phyloP scores from a whole-genome alignment of 1,140 invertebrate genomes.

The Stenopsyche tienmushanensis region DNA sequence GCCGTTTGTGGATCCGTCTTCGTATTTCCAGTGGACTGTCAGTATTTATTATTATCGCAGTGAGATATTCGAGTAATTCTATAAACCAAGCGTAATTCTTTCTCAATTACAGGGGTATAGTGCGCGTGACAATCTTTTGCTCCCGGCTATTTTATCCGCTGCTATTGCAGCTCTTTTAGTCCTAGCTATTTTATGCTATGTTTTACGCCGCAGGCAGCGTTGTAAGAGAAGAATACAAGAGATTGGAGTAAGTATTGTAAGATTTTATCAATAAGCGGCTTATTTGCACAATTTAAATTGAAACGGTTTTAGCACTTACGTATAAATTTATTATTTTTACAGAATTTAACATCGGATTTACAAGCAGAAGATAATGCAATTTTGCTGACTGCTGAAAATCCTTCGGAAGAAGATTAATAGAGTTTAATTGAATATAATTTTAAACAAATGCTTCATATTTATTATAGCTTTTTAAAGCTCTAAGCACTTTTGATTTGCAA shows the following conservation, averaged over 20 bases:
- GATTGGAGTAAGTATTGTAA: slow-evolving; percentile 47
- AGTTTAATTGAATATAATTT: background rate
- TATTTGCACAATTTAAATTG: background rate
- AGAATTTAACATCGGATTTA: slow-evolving; percentile 52
- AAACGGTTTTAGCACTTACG: background rate
- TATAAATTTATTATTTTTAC: slow-evolving; percentile 47
- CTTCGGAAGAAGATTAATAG: slow-evolving; percentile 45
- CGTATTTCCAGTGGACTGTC: slow-evolving; percentile 66
- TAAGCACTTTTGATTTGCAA: slow-evolving; percentile 10
- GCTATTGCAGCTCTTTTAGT: slow-evolving; percentile 49
- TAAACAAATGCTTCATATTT: no score
- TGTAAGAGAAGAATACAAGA: slow-evolving; percentile 45
- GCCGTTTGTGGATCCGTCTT: slow-evolving; percentile 64
- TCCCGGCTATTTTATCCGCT: slow-evolving; percentile 50
- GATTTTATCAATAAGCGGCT: background rate
- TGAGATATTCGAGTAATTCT: slow-evolving; percentile 36
- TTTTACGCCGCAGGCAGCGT: slow-evolving; percentile 47
- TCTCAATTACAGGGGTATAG: slow-evolving; percentile 48
- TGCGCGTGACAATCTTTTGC: slow-evolving; percentile 50
- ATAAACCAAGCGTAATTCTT: slow-evolving; percentile 1
- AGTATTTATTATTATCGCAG: slow-evolving; percentile 43
- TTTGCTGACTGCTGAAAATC: slow-evolving; percentile 53
- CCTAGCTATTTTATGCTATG: slow-evolving; percentile 47
- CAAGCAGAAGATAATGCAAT: slow-evolving; percentile 55
- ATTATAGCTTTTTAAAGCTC: background rate